A percentile compares a stretch with the other conserved stretches of the same genome.
Evolutionary conservation across 2,888 invertebrate species (phyloP).

Genomic region (Neoascia interrupta): DNA sequence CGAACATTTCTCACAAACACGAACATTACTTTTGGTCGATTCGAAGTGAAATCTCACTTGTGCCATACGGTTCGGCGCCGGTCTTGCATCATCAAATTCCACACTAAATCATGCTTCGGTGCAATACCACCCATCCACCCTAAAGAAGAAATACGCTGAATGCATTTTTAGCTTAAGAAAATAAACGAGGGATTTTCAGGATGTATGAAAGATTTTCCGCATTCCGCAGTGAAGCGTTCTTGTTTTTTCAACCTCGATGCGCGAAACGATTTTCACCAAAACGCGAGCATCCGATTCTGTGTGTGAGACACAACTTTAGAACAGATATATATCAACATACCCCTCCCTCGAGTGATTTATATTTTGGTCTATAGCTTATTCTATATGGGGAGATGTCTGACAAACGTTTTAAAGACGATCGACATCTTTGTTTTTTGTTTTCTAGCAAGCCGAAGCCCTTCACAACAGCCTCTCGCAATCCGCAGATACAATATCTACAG

Average conservation of each 20-base stretch:
- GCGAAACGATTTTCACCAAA: constrained; percentile 30
- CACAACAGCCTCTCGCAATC: constrained; percentile 5
- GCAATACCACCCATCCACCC: constrained; percentile 1
- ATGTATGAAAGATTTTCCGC: constrained; percentile 39
- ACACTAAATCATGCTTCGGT: constrained; percentile 24
- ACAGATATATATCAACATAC: too few species aligned
- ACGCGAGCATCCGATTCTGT: too few species aligned
- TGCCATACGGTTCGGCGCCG: constrained; percentile 28
- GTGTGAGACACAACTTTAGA: too few species aligned
- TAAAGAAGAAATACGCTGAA: background rate
- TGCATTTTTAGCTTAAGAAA: constrained; percentile 28
- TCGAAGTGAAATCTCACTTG: constrained; percentile 15
- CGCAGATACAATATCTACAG: background rate
- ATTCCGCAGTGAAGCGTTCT: constrained; percentile 17
- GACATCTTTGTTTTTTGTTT: constrained; percentile 29
- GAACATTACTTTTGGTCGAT: constrained; percentile 24
- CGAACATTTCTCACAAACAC: constrained; percentile 3
- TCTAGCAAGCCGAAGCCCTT: constrained; percentile 26
- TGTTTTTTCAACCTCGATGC: constrained; percentile 1
- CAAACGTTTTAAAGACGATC: constrained; percentile 35
- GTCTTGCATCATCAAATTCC: background rate
- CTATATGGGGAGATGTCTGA: constrained; percentile 23
- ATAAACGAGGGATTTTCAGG: constrained; percentile 37
- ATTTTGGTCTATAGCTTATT: too few species aligned
- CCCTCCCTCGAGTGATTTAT: too few species aligned